Percentiles rank a stretch among this genome's conserved stretches.
These are phyloP conservation scores for Phymanthus crucifer DNA, from an alignment of 92 coral and sea anemone genomes.

Conservation along the genomic window DNA sequence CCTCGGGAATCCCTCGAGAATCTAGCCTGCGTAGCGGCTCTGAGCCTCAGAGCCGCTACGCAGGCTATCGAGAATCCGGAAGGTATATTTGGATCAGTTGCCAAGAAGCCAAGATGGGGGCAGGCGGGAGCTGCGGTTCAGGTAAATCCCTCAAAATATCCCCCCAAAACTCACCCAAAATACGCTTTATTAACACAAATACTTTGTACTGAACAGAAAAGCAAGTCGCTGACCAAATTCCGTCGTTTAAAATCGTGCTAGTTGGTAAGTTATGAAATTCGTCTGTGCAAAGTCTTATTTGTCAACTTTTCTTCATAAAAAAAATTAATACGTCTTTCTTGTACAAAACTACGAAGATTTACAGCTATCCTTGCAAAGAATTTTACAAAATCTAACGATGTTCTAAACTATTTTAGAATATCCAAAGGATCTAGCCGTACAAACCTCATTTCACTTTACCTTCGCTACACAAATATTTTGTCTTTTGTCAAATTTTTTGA, in stretches of 20 bases:
- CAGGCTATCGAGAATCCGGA: too few species aligned
- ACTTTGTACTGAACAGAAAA: constrained; percentile 38
- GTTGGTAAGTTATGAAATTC: constrained; percentile 72
- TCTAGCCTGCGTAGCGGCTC: too few species aligned
- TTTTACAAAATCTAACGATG: not conserved
- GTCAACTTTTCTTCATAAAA: not conserved
- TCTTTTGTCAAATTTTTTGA: not conserved
- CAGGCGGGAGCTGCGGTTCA: constrained; percentile 70
- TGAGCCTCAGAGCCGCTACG: too few species aligned
- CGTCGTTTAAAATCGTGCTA: constrained; percentile 90
- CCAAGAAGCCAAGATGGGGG: constrained; percentile 66
- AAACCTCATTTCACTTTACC: constrained; percentile 2
- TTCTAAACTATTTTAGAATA: not conserved
- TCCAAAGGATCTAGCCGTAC: not conserved
- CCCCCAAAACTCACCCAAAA: not conserved
- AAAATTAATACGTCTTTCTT: not conserved
- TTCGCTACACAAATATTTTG: constrained; percentile 27
- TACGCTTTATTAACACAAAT: not conserved
- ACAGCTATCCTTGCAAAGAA: not conserved
- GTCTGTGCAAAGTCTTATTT: too few species aligned
- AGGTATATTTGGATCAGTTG: not conserved
- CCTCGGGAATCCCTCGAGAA: constrained; percentile 27
- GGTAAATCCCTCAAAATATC: constrained; percentile 27
- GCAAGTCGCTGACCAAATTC: constrained; percentile 68
- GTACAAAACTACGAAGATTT: not conserved